Base-by-base conservation (phyloP, 2,888 invertebrate species). In the Tortricodes alternella region DNA sequence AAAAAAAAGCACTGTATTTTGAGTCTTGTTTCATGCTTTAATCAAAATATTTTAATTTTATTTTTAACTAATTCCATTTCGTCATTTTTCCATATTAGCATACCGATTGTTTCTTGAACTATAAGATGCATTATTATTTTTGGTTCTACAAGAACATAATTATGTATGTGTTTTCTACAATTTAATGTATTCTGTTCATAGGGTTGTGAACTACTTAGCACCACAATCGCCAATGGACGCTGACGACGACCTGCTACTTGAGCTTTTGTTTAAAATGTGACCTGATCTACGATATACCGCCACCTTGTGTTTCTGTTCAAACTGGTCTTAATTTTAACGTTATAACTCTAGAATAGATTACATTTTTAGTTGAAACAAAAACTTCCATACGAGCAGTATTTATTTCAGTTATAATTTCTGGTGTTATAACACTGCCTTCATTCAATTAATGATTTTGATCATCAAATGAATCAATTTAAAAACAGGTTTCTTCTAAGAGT, bases 141-240 rank as follows among this genome's bases (percentile, higher is more conserved):
- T n/a, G n/a, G n/a, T n/a, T n/a, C n/a, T n/a, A n/a, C n/a, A n/a
- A n/a, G 5, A 4, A 29, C 29, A n/a, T 29, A 29, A 27, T 29
- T 4, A 9, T 11, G 5, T 1, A 27, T 29, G 4, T 5, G n/a
- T 3, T 29, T 11, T n/a, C 4, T 41, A 32, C 48, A 13, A 18
- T 32, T 21, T 32, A 27, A n/a, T 38, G 1, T 41, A 11, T 21
- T 18, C 34, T 27, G 3, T 59, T 74, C 74, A 9, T 66, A 88
- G 89, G 77, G 82, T 85, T 66, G 80, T 90, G 69, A 82, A 90
- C 72, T 90, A 90, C 68, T 74, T 90, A 74, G 85, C 90, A 66
- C 89, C 90, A 39, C 79, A 82, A 71, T 88, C 90, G 61, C 90
- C 90, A 60, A 85, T 90, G 89, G 86, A 87, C 66, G 90, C 88